Evolutionary conservation across 1,140 invertebrate species (phyloP), one percentile per base, ranked within the genome.

Genomic region (Nomia melanderi): DNA sequence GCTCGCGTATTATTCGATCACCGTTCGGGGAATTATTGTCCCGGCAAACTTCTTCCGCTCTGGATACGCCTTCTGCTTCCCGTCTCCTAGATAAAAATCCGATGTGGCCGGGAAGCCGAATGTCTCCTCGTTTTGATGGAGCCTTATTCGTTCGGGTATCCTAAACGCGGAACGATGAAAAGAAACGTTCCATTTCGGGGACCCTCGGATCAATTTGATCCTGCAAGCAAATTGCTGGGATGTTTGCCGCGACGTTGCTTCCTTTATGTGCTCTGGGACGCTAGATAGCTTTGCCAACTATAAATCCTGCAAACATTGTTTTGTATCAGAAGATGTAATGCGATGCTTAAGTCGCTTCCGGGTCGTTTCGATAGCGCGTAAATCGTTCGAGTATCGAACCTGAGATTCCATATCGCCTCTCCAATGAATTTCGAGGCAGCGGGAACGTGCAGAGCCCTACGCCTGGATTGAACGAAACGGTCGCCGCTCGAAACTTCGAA

Each of bases 1-100:
- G 65, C 60, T 65, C 53, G 78, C 53, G 57, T 74, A 81, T 81
- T 78, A 81, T 81, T 81, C 70, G 71, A 81, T 81, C 69, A 77
- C 66, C 50, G 20, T 23, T n/a, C 17, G 57, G 47, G 33, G 27
- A 78, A 81, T 81, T 79, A 74, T 81, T 81, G 69, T 79, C 64
- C 41, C 44, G 64, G 74, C 57, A 23, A 12, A 31, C 20, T 66
- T 44, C 54, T 81, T 78, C 23, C 64, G 17, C 12, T n/a, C n/a
- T 57, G 59, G 66, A 74, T 69, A 78, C 44, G 54, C 36, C 53
- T 63, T 67, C 63, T 66, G 50, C 27, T 23, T 14, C 50, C 56
- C 62, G 56, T 47, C 57, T 12, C 9, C 14, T 44, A 12, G 79
- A 81, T 81, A 78, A 69, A 31, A 60, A 78, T 78, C 56, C 63